A percentile compares a stretch with the other conserved stretches of the same genome.
Conservation (phyloP, 2,113 vertebrate species). For the Stegastes partitus region DNA sequence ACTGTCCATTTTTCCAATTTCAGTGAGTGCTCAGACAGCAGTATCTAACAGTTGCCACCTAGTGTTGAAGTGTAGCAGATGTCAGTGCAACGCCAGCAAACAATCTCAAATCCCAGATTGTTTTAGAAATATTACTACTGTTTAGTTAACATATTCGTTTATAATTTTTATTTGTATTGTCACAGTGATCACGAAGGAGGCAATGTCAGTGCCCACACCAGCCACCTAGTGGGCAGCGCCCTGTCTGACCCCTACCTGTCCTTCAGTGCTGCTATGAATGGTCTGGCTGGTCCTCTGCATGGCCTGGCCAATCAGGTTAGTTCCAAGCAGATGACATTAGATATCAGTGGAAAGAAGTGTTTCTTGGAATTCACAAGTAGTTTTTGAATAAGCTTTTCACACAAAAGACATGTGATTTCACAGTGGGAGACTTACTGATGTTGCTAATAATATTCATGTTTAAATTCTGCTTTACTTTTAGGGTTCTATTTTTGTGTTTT, state of each 20-base stretch:
- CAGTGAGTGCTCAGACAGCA: not conserved
- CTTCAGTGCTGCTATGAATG: conserved; percentile 97
- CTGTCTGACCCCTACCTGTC: conserved; percentile 95
- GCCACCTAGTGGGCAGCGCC: conserved; percentile 95
- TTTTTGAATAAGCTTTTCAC: not conserved
- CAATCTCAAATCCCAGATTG: not conserved
- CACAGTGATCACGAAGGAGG: conserved; percentile 96
- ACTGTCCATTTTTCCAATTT: not conserved
- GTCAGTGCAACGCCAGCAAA: not conserved
- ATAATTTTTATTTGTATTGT: not conserved
- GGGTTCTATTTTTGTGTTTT: not conserved
- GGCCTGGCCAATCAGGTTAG: conserved; percentile 97
- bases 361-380: not conserved
- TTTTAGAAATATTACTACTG: not conserved
- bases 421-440: no score
- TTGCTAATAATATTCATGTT: no score
- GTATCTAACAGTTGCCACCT: not conserved
- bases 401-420: no score
- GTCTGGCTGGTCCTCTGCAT: conserved; percentile 94
- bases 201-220: conserved; percentile 96
- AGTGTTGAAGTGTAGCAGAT: not conserved
- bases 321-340: not conserved
- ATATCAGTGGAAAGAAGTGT: no score
- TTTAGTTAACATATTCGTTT: not conserved
- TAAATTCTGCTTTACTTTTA: not conserved